Conservation (phyloP, 2,888 invertebrate genomes). For the Enchytraeus crypticus region DNA sequence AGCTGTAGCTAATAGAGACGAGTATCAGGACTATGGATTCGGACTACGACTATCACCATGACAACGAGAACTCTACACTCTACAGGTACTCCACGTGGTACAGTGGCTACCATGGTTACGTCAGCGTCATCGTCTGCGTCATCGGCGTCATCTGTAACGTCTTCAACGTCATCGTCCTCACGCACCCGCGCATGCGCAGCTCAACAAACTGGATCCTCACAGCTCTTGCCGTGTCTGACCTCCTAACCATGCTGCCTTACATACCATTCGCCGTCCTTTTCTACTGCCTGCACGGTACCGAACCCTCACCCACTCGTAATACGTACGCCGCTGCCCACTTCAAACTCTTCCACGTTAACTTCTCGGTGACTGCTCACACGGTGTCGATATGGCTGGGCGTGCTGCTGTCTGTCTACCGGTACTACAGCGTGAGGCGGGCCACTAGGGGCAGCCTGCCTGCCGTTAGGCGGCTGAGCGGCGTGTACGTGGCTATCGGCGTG, state of each 20-base stretch:
- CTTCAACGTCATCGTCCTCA: conserved; percentile 77
- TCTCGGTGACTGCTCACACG: conserved; percentile 76
- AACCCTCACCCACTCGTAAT: conserved; percentile 33
- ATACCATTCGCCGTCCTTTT: conserved; percentile 74
- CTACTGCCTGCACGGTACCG: conserved; percentile 28
- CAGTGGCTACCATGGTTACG: conserved; percentile 63
- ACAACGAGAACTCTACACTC: no score
- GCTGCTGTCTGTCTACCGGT: conserved; percentile 81
- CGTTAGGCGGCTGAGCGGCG: no score
- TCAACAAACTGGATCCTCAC: conserved; percentile 85
- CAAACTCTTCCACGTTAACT: conserved; percentile 69
- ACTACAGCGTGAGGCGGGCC: conserved; percentile 41
- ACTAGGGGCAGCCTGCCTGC: no score
- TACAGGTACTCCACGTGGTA: conserved; percentile 9
- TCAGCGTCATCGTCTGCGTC: conserved; percentile 74
- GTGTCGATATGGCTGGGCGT: conserved; percentile 88
- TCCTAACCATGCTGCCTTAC: conserved; percentile 77
- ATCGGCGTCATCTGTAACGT: conserved; percentile 80
- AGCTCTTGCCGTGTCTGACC: conserved; percentile 72
- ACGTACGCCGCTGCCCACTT: conserved; percentile 47
- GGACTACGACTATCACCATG: no score
- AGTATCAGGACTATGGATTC: no score
- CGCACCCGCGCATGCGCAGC: conserved; percentile 72
- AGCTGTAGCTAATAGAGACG: no score
- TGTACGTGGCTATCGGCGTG: no score